Percentiles rank a stretch among this genome's conserved stretches.
These are phyloP conservation scores for Pagetopsis macropterus DNA, from an alignment of 2,797 vertebrate species.

Conservation along the genomic window DNA sequence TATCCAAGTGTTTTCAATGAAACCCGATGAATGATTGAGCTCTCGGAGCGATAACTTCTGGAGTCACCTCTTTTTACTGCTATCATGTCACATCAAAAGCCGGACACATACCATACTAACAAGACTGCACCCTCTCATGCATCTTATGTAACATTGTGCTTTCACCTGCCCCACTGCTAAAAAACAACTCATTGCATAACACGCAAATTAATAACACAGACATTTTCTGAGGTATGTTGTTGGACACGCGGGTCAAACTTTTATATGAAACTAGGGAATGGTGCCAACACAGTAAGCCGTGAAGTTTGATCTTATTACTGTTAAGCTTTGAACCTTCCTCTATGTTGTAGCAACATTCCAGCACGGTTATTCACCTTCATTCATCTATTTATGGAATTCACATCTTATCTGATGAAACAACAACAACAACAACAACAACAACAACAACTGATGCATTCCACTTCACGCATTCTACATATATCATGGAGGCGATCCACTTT, in stretches of 20 bases:
- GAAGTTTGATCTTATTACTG: slow-evolving; percentile 7
- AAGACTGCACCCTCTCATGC: neutral
- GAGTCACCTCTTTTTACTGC: slow-evolving; percentile 4
- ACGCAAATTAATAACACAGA: slow-evolving; percentile 23
- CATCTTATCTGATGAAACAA: neutral
- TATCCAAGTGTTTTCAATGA: slow-evolving; percentile 22
- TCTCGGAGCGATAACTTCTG: slow-evolving; percentile 10
- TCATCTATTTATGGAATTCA: slow-evolving; percentile 5
- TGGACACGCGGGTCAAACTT: slow-evolving; percentile 1
- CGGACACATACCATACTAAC: neutral
- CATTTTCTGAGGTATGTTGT: slow-evolving; percentile 32
- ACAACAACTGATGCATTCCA: slow-evolving; percentile 2
- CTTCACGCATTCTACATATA: neutral
- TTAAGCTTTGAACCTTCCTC: neutral
- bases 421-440: neutral
- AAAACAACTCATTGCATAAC: slow-evolving; percentile 56
- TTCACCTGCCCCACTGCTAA: slow-evolving; percentile 21
- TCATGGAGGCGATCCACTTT: neutral
- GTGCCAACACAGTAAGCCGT: slow-evolving; percentile 31
- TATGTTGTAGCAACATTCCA: no score
- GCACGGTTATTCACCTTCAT: neutral
- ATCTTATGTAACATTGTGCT: slow-evolving; percentile 38
- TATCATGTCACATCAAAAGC: neutral
- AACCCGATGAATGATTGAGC: slow-evolving; percentile 15
- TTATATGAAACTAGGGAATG: neutral